phyloP scores from a whole-genome alignment of 2,113 vertebrate species.

The Asarcornis scutulata region DNA sequence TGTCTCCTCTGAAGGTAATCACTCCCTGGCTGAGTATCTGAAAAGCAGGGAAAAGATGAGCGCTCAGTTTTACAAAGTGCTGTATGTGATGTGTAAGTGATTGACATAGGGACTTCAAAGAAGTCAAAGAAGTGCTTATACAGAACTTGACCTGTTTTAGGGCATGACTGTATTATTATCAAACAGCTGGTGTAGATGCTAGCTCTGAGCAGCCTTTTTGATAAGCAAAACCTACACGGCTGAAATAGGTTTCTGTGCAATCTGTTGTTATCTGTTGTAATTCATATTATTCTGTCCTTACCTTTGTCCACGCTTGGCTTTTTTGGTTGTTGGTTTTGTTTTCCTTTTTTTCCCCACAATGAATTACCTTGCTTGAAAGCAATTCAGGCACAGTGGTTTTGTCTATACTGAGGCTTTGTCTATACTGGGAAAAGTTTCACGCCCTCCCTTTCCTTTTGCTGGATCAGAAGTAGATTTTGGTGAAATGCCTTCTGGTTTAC shows the following conservation, averaged over 20 bases:
- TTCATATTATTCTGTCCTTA: neutral
- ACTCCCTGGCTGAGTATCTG: constrained; percentile 70
- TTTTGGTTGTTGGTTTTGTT: neutral
- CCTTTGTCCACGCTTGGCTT: neutral
- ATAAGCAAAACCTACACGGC: neutral
- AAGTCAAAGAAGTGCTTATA: too few species aligned
- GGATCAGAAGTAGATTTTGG: neutral
- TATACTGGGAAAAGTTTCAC: neutral
- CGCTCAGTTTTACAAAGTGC: neutral
- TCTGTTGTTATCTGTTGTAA: neutral
- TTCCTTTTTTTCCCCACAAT: neutral
- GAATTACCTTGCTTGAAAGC: neutral
- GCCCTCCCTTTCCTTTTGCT: neutral
- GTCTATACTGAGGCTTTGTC: neutral
- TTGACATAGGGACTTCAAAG: neutral
- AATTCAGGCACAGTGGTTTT: neutral
- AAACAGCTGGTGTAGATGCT: neutral
- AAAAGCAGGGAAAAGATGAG: constrained; percentile 67
- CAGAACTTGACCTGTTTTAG: neutral
- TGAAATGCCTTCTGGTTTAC: neutral
- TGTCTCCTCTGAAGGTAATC: constrained; percentile 82
- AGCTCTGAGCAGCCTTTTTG: neutral
- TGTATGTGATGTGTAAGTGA: neutral
- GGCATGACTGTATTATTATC: neutral
- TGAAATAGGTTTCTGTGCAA: neutral